Conservation (phyloP, 2,113 vertebrate species). For the Chloropsis hardwickii region DNA sequence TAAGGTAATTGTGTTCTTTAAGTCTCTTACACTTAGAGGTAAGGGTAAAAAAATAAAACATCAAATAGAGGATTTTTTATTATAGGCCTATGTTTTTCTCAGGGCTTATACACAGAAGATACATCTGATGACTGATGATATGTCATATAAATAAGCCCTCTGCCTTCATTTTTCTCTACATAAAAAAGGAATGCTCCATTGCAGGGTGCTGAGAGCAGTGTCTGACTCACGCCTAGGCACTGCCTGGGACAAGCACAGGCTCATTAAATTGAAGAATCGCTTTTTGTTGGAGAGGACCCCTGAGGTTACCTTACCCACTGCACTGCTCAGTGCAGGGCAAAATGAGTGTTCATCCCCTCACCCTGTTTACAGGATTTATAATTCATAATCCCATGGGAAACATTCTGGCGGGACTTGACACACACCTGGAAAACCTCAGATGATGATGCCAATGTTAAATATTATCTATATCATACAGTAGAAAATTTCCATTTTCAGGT, state of each 20-base stretch:
- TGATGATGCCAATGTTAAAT: neutral
- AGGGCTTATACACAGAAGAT: neutral
- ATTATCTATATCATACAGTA: neutral
- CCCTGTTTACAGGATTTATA: neutral
- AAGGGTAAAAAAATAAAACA: neutral
- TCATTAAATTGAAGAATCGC: neutral
- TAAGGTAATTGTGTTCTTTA: neutral
- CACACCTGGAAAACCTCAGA: neutral
- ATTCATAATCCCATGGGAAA: neutral
- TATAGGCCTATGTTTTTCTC: neutral
- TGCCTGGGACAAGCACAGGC: neutral
- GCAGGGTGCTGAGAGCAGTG: accelerated
- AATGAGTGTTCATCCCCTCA: neutral
- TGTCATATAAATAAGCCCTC: neutral
- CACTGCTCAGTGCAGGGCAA: neutral
- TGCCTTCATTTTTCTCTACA: neutral
- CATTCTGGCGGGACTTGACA: neutral
- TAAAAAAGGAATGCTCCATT: neutral
- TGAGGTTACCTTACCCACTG: accelerated
- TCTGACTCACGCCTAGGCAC: neutral
- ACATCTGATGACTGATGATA: neutral
- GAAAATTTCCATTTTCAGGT: neutral
- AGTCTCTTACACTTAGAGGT: neutral
- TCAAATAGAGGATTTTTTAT: neutral
- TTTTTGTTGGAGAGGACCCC: neutral